These are phyloP conservation scores for Cantharis lateralis DNA, from an alignment of 2,888 invertebrate genomes.

Conservation along the genomic window DNA sequence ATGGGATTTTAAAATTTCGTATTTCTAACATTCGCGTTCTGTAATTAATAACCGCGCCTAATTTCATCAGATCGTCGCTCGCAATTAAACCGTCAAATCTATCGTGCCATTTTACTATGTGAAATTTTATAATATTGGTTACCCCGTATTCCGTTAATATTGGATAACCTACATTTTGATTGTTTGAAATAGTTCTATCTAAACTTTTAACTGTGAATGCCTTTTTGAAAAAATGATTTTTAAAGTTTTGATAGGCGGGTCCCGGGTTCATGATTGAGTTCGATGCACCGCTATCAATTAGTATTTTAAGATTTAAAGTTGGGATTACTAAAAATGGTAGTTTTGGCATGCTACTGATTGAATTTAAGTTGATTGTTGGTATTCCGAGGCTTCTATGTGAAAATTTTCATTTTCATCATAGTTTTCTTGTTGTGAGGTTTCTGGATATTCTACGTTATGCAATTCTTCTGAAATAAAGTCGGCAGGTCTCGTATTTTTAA, in stretches of 20 bases:
- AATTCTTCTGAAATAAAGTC: no score
- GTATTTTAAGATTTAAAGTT: conserved; percentile 14
- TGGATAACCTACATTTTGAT: conserved; percentile 8
- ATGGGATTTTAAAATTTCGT: not conserved
- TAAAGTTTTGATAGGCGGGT: conserved; percentile 1
- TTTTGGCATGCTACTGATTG: conserved; percentile 13
- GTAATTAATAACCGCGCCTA: not conserved
- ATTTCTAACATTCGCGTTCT: not conserved
- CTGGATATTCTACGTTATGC: no score
- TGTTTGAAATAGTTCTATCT: not conserved
- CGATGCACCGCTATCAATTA: conserved; percentile 24
- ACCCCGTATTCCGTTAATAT: conserved; percentile 13
- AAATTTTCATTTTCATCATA: no score
- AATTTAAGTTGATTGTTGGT: conserved; percentile 10
- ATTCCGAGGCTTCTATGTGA: no score
- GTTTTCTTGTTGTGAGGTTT: no score
- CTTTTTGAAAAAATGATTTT: conserved; percentile 6
- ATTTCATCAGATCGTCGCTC: conserved; percentile 1
- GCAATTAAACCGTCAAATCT: conserved; percentile 18
- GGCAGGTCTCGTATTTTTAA: no score
- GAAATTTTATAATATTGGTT: not conserved
- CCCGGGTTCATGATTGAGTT: not conserved
- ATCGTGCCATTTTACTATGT: conserved; percentile 4
- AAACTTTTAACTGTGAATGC: conserved; percentile 5
- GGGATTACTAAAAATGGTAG: conserved; percentile 21